Evolutionary conservation across 2,113 vertebrate species (phyloP).

Genomic region (Ginglymostoma cirratum): DNA sequence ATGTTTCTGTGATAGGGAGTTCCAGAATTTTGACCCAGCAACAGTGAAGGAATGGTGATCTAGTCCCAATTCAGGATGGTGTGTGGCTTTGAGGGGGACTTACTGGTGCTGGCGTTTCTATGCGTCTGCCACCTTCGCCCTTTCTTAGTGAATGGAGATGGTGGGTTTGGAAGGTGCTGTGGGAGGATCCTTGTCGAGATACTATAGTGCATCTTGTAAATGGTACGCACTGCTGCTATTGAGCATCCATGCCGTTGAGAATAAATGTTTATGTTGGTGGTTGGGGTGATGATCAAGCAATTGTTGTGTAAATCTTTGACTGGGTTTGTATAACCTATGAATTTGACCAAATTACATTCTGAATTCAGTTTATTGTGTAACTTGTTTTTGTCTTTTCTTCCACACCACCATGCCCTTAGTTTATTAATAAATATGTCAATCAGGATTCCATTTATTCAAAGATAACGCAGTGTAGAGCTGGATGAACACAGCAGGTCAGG

Average conservation of each 20-base stretch:
- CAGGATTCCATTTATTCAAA: not conserved
- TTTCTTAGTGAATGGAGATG: too few species aligned
- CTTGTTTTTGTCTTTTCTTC: not conserved
- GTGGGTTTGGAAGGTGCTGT: too few species aligned
- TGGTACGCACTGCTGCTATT: not conserved
- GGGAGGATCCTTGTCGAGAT: not conserved
- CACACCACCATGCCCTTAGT: not conserved
- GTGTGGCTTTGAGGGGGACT: too few species aligned
- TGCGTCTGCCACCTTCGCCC: too few species aligned
- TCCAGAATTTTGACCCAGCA: not conserved
- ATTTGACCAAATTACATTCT: not conserved
- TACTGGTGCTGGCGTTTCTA: not conserved
- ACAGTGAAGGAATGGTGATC: not conserved
- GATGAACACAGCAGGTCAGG: too few species aligned
- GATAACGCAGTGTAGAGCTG: too few species aligned
- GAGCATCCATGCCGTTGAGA: not conserved
- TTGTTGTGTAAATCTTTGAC: not conserved
- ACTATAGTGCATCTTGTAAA: not conserved
- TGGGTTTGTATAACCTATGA: not conserved
- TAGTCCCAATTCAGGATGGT: too few species aligned
- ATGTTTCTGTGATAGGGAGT: not conserved
- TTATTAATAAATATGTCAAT: not conserved
- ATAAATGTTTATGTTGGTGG: too few species aligned
- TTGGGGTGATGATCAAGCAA: not conserved
- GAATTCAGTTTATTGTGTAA: not conserved